Evolutionary conservation across 1,140 invertebrate genomes (phyloP).

Genomic region (Drosophila bocki): DNA sequence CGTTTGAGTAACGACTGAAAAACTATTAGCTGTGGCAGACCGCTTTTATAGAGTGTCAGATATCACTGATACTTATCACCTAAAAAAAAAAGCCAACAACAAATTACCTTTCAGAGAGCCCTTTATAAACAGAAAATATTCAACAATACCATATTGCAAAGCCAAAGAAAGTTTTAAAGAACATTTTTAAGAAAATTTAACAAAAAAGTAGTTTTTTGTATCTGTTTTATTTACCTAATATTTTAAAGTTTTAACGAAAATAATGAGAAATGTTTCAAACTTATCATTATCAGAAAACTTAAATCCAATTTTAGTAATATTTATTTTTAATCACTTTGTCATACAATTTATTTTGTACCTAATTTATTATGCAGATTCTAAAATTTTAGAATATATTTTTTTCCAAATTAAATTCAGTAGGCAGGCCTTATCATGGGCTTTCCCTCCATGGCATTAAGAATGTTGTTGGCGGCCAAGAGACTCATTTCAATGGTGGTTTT

Average conservation of each 20-base stretch:
- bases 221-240: too few relatives aligned
- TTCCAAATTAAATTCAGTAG: constrained; percentile 43
- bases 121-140: not conserved
- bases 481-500: constrained; percentile 93
- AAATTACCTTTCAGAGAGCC: not conserved
- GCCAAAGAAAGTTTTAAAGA: too few relatives aligned
- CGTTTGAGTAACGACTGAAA: constrained; percentile 8
- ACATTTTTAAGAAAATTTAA: too few relatives aligned
- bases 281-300: too few relatives aligned
- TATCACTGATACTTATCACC: constrained; percentile 15
- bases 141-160: too few relatives aligned
- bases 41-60: constrained; percentile 14
- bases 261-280: too few relatives aligned
- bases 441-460: constrained; percentile 91
- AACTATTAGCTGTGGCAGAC: not conserved
- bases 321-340: not conserved
- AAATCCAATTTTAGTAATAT: not conserved
- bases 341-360: not conserved
- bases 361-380: not conserved
- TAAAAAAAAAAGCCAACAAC: constrained; percentile 9
- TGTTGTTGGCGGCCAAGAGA: constrained; percentile 91
- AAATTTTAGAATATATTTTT: not conserved
- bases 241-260: too few relatives aligned
- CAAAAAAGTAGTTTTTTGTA: too few relatives aligned
- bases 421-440: constrained; percentile 88